Evolutionary conservation across 2,888 invertebrate genomes (phyloP).

Genomic region (Mythimna loreyi): DNA sequence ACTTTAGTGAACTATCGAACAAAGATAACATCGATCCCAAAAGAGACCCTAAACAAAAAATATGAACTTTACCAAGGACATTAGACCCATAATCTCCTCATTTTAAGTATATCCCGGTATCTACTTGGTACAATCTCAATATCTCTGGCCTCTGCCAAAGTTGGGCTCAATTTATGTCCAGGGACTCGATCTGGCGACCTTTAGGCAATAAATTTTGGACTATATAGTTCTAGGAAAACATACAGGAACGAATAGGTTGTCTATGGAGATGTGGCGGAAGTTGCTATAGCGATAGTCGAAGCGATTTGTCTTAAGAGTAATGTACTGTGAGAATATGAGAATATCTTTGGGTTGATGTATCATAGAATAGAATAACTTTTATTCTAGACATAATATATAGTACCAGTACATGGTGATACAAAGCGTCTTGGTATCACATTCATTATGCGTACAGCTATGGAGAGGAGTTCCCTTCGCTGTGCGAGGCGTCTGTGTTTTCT

Average conservation of each 20-base stretch:
- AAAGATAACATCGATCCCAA: background rate
- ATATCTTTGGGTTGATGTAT: background rate
- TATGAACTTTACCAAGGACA: background rate
- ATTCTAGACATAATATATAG: too few species aligned
- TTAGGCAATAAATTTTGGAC: slow-evolving; percentile 51
- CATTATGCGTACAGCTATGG: too few species aligned
- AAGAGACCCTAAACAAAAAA: slow-evolving; percentile 11
- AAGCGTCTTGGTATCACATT: too few species aligned
- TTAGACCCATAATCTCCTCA: slow-evolving; percentile 24
- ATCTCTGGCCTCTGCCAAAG: slow-evolving; percentile 46
- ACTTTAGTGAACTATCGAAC: slow-evolving; percentile 3
- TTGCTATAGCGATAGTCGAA: slow-evolving; percentile 26
- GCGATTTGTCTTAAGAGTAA: slow-evolving; percentile 18
- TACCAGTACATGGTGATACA: too few species aligned
- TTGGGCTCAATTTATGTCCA: slow-evolving; percentile 56
- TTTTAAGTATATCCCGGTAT: slow-evolving; percentile 43
- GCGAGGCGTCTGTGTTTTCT: too few species aligned
- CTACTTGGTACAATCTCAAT: slow-evolving; percentile 52
- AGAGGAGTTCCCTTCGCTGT: too few species aligned
- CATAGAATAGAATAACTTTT: too few species aligned
- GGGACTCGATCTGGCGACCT: slow-evolving; percentile 51
- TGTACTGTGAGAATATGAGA: background rate
- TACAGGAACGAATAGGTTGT: slow-evolving; percentile 36
- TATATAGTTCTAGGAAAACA: slow-evolving; percentile 49
- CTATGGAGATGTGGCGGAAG: slow-evolving; percentile 38